phyloP scores from a whole-genome alignment of 2,888 invertebrate species.

The Macrophya annulata region DNA sequence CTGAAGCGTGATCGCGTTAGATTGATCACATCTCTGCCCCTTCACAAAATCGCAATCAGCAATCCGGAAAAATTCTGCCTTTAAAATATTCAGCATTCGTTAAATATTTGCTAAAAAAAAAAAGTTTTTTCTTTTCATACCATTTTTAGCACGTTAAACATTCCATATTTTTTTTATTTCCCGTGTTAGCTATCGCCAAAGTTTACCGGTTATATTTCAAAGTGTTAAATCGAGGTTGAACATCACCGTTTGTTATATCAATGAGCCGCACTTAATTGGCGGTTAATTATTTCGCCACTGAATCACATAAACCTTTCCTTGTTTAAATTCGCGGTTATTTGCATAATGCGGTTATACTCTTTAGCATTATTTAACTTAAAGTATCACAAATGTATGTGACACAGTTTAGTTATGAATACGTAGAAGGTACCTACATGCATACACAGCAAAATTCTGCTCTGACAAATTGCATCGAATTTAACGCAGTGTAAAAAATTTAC shows the following conservation, averaged over 20 bases:
- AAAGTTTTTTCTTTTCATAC: not conserved
- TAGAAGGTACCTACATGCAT: not conserved
- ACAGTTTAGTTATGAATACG: not conserved
- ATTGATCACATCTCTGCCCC: not conserved
- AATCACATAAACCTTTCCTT: not conserved
- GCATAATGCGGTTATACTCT: conserved; percentile 5
- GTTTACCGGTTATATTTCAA: not conserved
- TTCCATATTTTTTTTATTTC: not conserved
- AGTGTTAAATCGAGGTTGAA: conserved; percentile 6
- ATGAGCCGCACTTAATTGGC: conserved; percentile 13
- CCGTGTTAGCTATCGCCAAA: not conserved
- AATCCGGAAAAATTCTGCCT: not conserved
- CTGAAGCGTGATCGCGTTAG: not conserved
- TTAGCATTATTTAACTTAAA: not conserved
- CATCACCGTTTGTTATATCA: not conserved
- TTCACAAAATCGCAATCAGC: not conserved
- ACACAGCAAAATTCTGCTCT: not conserved
- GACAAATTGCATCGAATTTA: conserved; percentile 3
- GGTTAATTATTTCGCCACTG: conserved; percentile 28
- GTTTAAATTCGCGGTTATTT: not conserved
- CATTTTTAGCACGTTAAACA: not conserved
- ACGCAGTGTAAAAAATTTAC: not conserved
- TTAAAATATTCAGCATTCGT: not conserved
- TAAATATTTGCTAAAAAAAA: not conserved
- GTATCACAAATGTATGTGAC: not conserved